Evolutionary conservation across 30 jellyfish, hydroid and myxozoan genomes (phyloP).

Genomic region (Turritopsis rubra): DNA sequence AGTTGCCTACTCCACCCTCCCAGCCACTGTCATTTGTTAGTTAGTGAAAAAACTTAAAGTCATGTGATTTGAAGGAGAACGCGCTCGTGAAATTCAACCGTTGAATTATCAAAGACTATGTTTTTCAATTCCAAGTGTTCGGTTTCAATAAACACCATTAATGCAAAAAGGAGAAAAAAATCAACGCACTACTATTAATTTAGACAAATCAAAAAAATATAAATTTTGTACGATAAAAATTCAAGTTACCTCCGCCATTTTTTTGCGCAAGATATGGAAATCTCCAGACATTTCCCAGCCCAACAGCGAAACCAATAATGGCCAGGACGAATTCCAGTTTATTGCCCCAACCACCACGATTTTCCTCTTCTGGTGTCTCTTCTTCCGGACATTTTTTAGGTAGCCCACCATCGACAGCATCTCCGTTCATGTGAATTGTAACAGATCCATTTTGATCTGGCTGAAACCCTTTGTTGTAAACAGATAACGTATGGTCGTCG

Average conservation of each 20-base stretch:
- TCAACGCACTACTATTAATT: too few relatives aligned
- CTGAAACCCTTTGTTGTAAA: not conserved
- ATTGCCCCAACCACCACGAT: slow-evolving; percentile 88
- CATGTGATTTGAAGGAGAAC: not conserved
- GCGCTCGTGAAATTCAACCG: not conserved
- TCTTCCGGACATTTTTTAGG: not conserved
- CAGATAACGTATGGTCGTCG: not conserved
- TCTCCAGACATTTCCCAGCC: slow-evolving; percentile 96
- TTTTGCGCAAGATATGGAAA: slow-evolving; percentile 80
- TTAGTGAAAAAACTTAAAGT: too few relatives aligned
- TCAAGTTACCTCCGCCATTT: slow-evolving; percentile 95
- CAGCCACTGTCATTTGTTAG: too few relatives aligned
- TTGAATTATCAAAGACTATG: not conserved
- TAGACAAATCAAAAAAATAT: too few relatives aligned
- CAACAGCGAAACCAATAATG: slow-evolving; percentile 90
- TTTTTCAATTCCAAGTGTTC: not conserved
- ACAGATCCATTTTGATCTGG: not conserved
- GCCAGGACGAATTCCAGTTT: slow-evolving; percentile 80
- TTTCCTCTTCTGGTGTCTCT: slow-evolving; percentile 9
- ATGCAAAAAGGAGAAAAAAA: too few relatives aligned
- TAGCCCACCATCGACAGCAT: not conserved
- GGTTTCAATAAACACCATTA: not conserved
- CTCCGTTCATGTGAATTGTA: not conserved
- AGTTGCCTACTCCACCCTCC: too few relatives aligned
- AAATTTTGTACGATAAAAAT: too few relatives aligned